These are phyloP conservation scores for Labia minor DNA, from an alignment of 2,888 invertebrate species.

Conservation along the genomic window DNA sequence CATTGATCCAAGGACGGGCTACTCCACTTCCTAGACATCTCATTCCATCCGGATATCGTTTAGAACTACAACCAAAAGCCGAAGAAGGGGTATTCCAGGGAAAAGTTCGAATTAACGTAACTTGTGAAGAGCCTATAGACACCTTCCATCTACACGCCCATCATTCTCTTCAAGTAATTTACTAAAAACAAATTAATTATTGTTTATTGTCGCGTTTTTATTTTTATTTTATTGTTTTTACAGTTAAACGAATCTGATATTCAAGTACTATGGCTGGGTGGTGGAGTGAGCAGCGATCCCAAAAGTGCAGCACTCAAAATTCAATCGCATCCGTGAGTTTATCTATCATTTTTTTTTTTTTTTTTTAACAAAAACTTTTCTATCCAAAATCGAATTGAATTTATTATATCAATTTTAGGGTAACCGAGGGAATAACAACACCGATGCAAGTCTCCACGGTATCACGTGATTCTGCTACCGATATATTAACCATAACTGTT, in stretches of 20 bases:
- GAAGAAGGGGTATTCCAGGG: conserved; percentile 56
- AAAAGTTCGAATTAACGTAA: conserved; percentile 55
- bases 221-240: too few relatives aligned
- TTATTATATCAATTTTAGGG: too few relatives aligned
- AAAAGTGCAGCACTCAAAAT: background rate
- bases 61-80: conserved; percentile 51
- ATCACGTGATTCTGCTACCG: conserved; percentile 46
- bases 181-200: too few relatives aligned
- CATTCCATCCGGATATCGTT: conserved; percentile 52
- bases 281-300: background rate
- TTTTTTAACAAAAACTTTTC: too few relatives aligned
- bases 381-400: too few relatives aligned
- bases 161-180: conserved; percentile 40
- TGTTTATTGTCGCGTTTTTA: too few relatives aligned
- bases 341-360: too few relatives aligned
- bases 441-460: background rate
- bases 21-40: conserved; percentile 50
- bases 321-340: background rate
- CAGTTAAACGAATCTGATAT: background rate
- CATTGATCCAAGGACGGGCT: background rate
- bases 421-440: background rate
- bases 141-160: conserved; percentile 56
- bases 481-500: conserved; percentile 48
- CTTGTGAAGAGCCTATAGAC: conserved; percentile 50
- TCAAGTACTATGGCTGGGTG: background rate